Percentiles rank a stretch among this genome's conserved stretches.
phyloP scores from a whole-genome alignment of 2,797 vertebrate genomes.

The Sebastes taczanowskii region DNA sequence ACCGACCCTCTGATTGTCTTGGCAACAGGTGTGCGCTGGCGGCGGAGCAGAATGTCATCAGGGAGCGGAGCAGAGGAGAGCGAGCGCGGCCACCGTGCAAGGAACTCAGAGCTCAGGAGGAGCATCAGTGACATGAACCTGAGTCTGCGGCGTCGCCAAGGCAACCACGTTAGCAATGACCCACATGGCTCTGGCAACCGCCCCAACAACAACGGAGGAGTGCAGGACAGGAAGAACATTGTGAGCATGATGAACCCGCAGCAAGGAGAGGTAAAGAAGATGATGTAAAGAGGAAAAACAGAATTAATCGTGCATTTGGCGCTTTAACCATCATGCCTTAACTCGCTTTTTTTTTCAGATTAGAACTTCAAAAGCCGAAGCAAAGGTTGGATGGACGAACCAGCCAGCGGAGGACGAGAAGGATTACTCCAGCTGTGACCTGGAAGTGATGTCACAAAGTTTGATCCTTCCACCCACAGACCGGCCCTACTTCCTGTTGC shows the following conservation, averaged over 20 bases:
- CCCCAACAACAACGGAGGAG: conserved; percentile 61
- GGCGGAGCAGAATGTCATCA: conserved; percentile 86
- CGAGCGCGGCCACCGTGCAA: conserved; percentile 85
- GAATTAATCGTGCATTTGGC: neutral
- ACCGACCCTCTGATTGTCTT: conserved; percentile 18
- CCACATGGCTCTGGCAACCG: conserved; percentile 54
- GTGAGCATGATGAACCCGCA: conserved; percentile 88
- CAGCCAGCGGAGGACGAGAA: conserved; percentile 75
- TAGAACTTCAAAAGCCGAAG: conserved; percentile 67
- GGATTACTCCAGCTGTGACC: conserved; percentile 83
- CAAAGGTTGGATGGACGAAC: conserved; percentile 76
- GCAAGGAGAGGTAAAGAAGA: conserved; percentile 76
- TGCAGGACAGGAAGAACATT: conserved; percentile 86
- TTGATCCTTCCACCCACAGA: conserved; percentile 92
- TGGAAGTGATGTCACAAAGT: conserved; percentile 92
- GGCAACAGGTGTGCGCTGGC: conserved; percentile 75
- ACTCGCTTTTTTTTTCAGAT: conserved; percentile 51
- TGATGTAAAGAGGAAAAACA: neutral
- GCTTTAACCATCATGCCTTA: neutral
- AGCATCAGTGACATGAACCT: conserved; percentile 95
- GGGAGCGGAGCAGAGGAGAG: conserved; percentile 83
- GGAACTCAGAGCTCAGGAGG: conserved; percentile 88
- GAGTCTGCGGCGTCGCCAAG: conserved; percentile 87
- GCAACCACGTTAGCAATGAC: conserved; percentile 78
- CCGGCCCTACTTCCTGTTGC: conserved; percentile 90